phyloP scores from a whole-genome alignment of 1,140 invertebrate genomes.

The Lepidostoma basale region DNA sequence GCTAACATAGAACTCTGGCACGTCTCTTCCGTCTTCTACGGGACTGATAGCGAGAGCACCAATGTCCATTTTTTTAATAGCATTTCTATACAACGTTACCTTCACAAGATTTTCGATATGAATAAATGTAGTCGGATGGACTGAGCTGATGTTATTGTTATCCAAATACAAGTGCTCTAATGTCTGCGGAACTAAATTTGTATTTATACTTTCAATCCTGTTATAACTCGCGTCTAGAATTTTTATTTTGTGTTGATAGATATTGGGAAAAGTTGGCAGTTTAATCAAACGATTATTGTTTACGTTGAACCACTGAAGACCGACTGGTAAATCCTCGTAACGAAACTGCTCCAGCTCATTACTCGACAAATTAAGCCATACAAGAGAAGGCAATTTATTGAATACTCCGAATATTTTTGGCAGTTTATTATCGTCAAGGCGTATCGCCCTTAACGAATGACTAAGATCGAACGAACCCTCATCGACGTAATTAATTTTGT shows the following conservation, averaged over 20 bases:
- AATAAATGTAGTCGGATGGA: constrained; percentile 75
- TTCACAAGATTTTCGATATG: constrained; percentile 71
- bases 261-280: constrained; percentile 62
- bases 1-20: constrained; percentile 80
- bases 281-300: constrained; percentile 68
- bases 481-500: constrained; percentile 69
- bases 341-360: constrained; percentile 72
- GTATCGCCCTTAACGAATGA: constrained; percentile 67
- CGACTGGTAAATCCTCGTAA: constrained; percentile 69
- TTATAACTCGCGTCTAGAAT: constrained; percentile 79
- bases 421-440: constrained; percentile 72
- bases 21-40: constrained; percentile 67
- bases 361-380: constrained; percentile 75
- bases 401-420: constrained; percentile 71
- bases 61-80: constrained; percentile 74
- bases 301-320: constrained; percentile 73
- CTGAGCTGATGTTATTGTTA: constrained; percentile 73
- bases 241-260: constrained; percentile 68
- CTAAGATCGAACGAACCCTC: constrained; percentile 70
- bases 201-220: constrained; percentile 69
- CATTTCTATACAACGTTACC: constrained; percentile 78
- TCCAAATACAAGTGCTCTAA: constrained; percentile 78
- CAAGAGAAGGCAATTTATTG: constrained; percentile 66
- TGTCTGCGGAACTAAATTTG: constrained; percentile 72
- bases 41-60: constrained; percentile 71